Percentiles rank a stretch among this genome's conserved stretches.
Evolutionary conservation across 1,140 invertebrate species (phyloP).

Genomic region (Zaprionus camerounensis): DNA sequence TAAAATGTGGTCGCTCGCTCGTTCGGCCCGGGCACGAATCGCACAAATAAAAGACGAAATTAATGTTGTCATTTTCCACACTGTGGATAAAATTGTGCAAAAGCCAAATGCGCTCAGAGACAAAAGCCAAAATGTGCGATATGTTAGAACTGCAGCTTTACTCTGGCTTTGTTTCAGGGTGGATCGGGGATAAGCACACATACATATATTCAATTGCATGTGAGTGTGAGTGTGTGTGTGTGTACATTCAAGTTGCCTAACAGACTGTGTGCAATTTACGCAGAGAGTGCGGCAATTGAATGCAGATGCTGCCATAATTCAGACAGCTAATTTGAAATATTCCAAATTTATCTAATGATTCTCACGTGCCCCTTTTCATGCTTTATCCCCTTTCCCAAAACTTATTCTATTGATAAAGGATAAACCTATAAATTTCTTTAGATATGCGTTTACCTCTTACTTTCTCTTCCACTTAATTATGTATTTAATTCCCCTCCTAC

Average conservation of each 20-base stretch:
- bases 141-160: constrained; percentile 26
- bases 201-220: background rate
- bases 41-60: constrained; percentile 72
- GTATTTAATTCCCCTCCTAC: background rate
- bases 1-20: constrained; percentile 67
- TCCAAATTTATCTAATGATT: constrained; percentile 72
- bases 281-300: constrained; percentile 63
- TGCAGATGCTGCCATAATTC: constrained; percentile 77
- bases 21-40: constrained; percentile 50
- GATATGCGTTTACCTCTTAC: constrained; percentile 20
- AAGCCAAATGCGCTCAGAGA: constrained; percentile 46
- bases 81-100: constrained; percentile 70
- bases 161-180: constrained; percentile 20
- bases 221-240: background rate
- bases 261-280: constrained; percentile 56
- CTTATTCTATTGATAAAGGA: background rate
- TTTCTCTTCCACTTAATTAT: constrained; percentile 17
- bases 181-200: constrained; percentile 32
- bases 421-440: background rate
- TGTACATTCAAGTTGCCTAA: constrained; percentile 36
- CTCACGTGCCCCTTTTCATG: constrained; percentile 8
- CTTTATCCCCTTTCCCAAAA: background rate
- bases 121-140: constrained; percentile 31
- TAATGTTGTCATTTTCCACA: constrained; percentile 83
- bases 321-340: constrained; percentile 75